Evolutionary conservation across 2,888 invertebrate species (phyloP), one percentile per base, ranked within the genome.

Genomic region (Phyllotreta cruciferae): DNA sequence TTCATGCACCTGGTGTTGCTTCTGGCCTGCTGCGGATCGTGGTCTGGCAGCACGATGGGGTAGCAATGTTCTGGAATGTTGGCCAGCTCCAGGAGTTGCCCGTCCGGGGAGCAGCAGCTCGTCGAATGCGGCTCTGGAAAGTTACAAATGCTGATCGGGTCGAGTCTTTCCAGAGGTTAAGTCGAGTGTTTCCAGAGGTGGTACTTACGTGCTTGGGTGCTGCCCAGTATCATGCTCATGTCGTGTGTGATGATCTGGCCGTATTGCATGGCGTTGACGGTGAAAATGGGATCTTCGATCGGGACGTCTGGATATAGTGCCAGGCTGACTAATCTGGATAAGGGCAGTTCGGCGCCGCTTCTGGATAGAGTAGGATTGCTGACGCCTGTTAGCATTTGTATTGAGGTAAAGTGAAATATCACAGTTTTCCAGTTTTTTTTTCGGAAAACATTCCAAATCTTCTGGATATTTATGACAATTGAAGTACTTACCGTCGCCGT

Each of bases 221-320:
- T 85, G 55, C 90, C 90, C 56, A 87, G 87, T 36, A 89, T 87
- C 75, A 91, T 83, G 13, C 89, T 90, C 88, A 92, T 90, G 74
- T 92, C 92, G 78, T 92, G 92, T 6, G 91, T 90, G 38, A 92
- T 83, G 68, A 92, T 88, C 80, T 92, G 92, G 0, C 92, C 92
- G 85, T 89, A 92, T 72, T 91, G 91, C 86, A 91, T 91, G 49
- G 92, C 87, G 53, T 87, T 87, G 10, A 94, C 81, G 11, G 89
- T 92, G 83, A 87, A 93, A 64, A 87, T 80, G 0, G 87, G 89
- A 80, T 93, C 93, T 4, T 89, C 83, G 3, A 89, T 79, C 66
- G 88, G 86, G 39, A 84, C 83, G 74, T 92, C 90, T 0, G 91
- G 91, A 78, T 91, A 92, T 6, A 91, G 77, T 0, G 85, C 81